A percentile compares a stretch with the other conserved stretches of the same genome.
These are phyloP conservation scores for Cryptus armator DNA, from an alignment of 2,888 invertebrate species.

Conservation along the genomic window DNA sequence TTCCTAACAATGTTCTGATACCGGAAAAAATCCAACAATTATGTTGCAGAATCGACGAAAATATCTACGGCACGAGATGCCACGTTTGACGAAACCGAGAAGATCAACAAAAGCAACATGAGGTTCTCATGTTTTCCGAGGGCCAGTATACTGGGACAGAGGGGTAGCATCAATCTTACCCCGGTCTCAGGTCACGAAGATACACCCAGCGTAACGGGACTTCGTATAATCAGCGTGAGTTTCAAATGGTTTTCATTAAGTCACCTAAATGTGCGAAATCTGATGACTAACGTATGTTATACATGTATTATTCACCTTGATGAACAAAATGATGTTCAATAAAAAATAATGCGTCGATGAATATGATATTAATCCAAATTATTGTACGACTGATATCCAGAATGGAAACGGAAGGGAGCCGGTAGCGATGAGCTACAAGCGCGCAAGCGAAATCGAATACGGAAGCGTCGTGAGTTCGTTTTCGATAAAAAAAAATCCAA, in stretches of 20 bases:
- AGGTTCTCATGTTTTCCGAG: slow-evolving; percentile 82
- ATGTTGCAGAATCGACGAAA: slow-evolving; percentile 32
- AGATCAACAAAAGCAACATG: slow-evolving; percentile 73
- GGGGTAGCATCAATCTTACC: slow-evolving; percentile 81
- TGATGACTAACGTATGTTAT: background rate
- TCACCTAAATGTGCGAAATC: background rate
- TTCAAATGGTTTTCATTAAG: slow-evolving; percentile 1
- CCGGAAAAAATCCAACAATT: too few species aligned
- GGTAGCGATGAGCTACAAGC: slow-evolving; percentile 79
- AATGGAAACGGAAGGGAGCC: slow-evolving; percentile 76
- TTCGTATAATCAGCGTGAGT: slow-evolving; percentile 70
- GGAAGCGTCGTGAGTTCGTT: slow-evolving; percentile 76
- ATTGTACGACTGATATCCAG: slow-evolving; percentile 62
- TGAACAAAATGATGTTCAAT: background rate
- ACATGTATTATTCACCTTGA: background rate
- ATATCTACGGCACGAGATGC: slow-evolving; percentile 42
- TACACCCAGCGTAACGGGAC: slow-evolving; percentile 69
- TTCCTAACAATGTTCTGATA: too few species aligned
- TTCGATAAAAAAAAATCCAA: slow-evolving; percentile 2
- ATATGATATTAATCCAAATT: background rate
- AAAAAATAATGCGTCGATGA: background rate
- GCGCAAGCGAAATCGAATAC: slow-evolving; percentile 75
- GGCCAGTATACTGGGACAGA: slow-evolving; percentile 80
- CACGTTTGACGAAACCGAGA: slow-evolving; percentile 24
- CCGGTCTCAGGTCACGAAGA: slow-evolving; percentile 76